A percentile compares a stretch with the other conserved stretches of the same genome.
Conservation (phyloP, 1,140 invertebrate species). For the Mactra quadrangularis region DNA sequence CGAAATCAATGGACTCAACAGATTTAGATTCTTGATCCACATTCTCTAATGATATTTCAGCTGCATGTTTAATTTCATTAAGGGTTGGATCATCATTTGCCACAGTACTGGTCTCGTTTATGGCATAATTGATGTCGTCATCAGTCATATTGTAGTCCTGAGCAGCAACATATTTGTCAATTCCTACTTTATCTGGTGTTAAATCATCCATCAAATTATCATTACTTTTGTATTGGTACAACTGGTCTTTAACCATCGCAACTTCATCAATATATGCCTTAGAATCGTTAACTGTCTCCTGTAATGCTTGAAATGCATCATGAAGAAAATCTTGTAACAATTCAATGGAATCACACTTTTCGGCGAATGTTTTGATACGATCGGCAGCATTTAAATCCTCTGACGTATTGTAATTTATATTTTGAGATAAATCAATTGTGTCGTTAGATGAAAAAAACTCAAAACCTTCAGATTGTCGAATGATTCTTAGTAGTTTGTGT, state of each 20-base stretch:
- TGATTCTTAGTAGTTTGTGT: not conserved
- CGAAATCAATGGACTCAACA: slow-evolving; percentile 5
- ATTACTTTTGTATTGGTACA: not conserved
- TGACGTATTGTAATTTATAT: not conserved
- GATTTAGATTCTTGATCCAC: slow-evolving; percentile 3
- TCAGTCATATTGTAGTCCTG: slow-evolving; percentile 30
- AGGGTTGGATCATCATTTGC: slow-evolving; percentile 8
- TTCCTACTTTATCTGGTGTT: slow-evolving; percentile 23
- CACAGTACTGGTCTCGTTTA: slow-evolving; percentile 9
- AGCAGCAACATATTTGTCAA: slow-evolving; percentile 13
- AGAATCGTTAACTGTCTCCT: slow-evolving; percentile 7
- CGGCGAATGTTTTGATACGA: not conserved
- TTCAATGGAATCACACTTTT: not conserved
- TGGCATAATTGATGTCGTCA: slow-evolving; percentile 13
- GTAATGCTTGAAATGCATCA: slow-evolving; percentile 13
- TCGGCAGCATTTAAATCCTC: not conserved
- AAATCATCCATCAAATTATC: not conserved
- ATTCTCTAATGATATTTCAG: not conserved
- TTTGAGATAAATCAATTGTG: not conserved
- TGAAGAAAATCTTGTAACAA: slow-evolving; percentile 8
- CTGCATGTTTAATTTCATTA: not conserved
- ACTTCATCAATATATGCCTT: not conserved
- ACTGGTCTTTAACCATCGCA: not conserved
- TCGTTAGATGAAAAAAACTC: not conserved
- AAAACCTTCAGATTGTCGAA: not conserved